phyloP scores from a whole-genome alignment of 2,888 invertebrate species.

The Clanis bilineata region DNA sequence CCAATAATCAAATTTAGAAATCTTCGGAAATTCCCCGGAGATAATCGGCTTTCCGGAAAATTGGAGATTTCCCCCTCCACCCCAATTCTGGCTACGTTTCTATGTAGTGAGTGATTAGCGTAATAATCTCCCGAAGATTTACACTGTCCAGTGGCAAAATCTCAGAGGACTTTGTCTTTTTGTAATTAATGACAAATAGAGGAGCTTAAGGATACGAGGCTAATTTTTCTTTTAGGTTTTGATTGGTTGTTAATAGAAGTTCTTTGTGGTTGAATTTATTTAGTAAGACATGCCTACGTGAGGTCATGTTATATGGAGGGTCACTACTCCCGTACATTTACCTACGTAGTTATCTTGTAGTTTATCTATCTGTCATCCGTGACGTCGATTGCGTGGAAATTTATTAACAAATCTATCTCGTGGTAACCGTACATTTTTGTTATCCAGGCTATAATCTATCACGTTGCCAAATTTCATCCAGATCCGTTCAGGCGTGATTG shows the following conservation, averaged over 20 bases:
- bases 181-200: constrained; percentile 2
- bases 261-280: neutral
- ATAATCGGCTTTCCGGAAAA: constrained; percentile 18
- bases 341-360: too few relatives aligned
- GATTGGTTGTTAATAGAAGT: neutral
- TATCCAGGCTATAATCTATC: too few relatives aligned
- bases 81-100: neutral
- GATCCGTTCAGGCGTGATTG: too few relatives aligned
- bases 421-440: too few relatives aligned
- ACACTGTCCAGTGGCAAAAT: constrained; percentile 8
- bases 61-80: constrained; percentile 10
- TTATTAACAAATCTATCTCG: too few relatives aligned
- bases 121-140: constrained; percentile 14
- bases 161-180: neutral
- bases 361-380: too few relatives aligned
- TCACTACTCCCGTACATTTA: too few relatives aligned
- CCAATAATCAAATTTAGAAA: constrained; percentile 18
- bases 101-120: constrained; percentile 15
- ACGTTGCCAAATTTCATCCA: too few relatives aligned
- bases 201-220: neutral
- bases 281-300: neutral
- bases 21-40: constrained; percentile 15
- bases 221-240: neutral
- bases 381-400: too few relatives aligned
- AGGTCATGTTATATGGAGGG: too few relatives aligned